These are phyloP conservation scores for Puntigrus tetrazona DNA, from an alignment of 2,113 vertebrate species.

Conservation along the genomic window DNA sequence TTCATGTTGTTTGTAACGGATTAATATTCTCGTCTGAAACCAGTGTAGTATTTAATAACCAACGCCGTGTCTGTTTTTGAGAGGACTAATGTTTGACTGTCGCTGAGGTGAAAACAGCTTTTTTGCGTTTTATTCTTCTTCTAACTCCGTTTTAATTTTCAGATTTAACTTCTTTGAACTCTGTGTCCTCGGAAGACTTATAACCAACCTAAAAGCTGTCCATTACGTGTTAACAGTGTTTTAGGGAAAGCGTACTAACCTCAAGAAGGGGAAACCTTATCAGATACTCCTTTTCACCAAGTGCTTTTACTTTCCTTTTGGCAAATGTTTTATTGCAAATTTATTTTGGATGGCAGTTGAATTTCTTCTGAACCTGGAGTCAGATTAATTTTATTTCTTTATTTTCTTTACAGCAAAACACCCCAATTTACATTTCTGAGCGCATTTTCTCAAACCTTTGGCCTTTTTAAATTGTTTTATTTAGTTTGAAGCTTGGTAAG, in stretches of 20 bases:
- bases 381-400: neutral
- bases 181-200: neutral
- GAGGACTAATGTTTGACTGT: neutral
- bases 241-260: slow-evolving; percentile 46
- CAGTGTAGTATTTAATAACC: slow-evolving; percentile 12
- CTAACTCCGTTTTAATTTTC: neutral
- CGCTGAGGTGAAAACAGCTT: neutral
- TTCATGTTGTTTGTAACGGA: neutral
- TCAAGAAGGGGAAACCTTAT: slow-evolving; percentile 1
- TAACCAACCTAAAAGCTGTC: slow-evolving; percentile 7
- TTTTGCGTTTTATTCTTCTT: neutral
- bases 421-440: neutral
- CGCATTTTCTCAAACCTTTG: neutral
- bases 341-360: neutral
- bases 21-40: neutral
- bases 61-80: neutral
- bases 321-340: neutral
- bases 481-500: neutral
- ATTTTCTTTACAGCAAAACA: neutral
- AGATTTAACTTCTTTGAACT: slow-evolving; percentile 29
- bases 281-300: slow-evolving; percentile 32
- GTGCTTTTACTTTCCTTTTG: slow-evolving; percentile 39
- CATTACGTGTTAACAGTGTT: neutral
- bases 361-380: neutral
- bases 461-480: neutral